These are phyloP conservation scores for Sebastes nivosus DNA, from an alignment of 2,797 vertebrate species.

Conservation along the genomic window DNA sequence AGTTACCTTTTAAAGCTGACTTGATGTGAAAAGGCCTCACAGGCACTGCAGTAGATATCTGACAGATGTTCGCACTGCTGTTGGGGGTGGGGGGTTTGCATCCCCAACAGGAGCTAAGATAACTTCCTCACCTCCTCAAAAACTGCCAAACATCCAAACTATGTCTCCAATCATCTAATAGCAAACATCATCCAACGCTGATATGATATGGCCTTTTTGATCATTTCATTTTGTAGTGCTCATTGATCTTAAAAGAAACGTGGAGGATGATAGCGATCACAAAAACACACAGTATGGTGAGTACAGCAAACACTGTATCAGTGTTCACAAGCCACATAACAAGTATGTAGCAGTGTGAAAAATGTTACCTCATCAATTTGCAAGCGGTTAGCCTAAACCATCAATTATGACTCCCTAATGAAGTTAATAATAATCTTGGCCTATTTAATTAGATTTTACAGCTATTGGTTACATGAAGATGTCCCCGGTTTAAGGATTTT, in stretches of 20 bases:
- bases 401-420: slow-evolving; percentile 29
- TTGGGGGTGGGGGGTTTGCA: slow-evolving; percentile 21
- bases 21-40: slow-evolving; percentile 60
- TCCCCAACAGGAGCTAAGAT: background rate
- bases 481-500: slow-evolving; percentile 26
- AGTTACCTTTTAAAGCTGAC: slow-evolving; percentile 60
- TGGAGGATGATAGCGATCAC: slow-evolving; percentile 13
- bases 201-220: slow-evolving; percentile 11
- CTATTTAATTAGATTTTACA: slow-evolving; percentile 48
- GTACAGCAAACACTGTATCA: background rate
- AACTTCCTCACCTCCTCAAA: background rate
- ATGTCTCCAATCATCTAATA: background rate
- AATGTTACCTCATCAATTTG: slow-evolving; percentile 40
- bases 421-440: slow-evolving; percentile 42
- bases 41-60: slow-evolving; percentile 56
- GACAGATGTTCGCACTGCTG: slow-evolving; percentile 56
- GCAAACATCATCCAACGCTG: background rate
- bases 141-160: background rate
- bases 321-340: slow-evolving; percentile 18
- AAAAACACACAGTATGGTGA: slow-evolving; percentile 11
- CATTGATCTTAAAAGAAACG: slow-evolving; percentile 9
- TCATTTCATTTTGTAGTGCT: background rate
- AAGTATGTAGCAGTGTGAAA: slow-evolving; percentile 17
- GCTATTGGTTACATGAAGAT: slow-evolving; percentile 39
- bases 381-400: slow-evolving; percentile 16